Base-by-base conservation (phyloP, 1,140 invertebrate genomes). In the Drosophila bocqueti region DNA sequence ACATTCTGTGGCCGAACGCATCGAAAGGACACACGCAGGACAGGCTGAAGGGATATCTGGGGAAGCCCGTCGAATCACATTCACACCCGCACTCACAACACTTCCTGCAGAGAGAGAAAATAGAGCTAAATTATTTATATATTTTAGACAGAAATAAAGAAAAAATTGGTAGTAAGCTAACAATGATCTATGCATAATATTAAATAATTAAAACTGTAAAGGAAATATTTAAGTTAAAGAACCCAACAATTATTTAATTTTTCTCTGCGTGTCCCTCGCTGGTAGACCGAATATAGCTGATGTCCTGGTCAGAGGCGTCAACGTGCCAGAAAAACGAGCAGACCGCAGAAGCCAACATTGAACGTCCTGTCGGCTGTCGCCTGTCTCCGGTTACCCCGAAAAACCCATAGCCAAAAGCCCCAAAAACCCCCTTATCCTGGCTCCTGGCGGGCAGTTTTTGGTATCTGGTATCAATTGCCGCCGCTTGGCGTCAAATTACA, bases 1-100 rank as follows among this genome's bases (percentile, higher is more conserved):
- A 89, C 84, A 83, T 89, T 87, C 79, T 89, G 84, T 79, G 85
- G 84, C 71, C 76, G 74, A 86, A 83, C 84, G 73, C 84, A 87
- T 72, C 68, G 66, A 69, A 59, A 26, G 47, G 58, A 57, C 74
- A 49, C 74, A 57, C 42, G 29, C 52, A 75, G 54, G 61, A 36
- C 50, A 40, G 38, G 16, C 61, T 57, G 36, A 40, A 40, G 36
- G 54, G 36, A 26, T 24, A n/a, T 24, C 21, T 21, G 9, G 26
- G 66, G 24, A 31, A 26, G 29, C 13, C 45, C 66, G 26, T 26
- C 16, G 15, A 55, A 57, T 40, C 42, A 16, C 15, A 61, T 45
- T 62, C 43, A 29, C 61, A n/a, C 47, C 21, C 26, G 18, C 36
- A 40, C 43, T 29, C 16, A 15, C 8, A 7, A 52, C 26, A 66